Conservation (phyloP, 2,888 invertebrate genomes). For the Acleris cristana region DNA sequence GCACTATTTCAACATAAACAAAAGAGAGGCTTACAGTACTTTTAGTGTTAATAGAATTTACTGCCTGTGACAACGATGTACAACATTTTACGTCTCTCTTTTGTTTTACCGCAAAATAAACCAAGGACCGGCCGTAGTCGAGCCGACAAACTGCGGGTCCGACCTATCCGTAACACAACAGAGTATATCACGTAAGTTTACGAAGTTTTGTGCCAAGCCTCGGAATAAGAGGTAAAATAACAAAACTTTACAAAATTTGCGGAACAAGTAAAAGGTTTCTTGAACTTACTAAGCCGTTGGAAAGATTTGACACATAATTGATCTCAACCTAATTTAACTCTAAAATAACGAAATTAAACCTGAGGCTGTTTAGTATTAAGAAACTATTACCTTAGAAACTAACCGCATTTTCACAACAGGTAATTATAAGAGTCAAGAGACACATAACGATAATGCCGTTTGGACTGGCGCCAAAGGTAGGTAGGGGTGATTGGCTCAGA, state of each 20-base stretch:
- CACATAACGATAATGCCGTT: too few relatives aligned
- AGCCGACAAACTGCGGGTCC: constrained; percentile 12
- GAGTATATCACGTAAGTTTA: constrained; percentile 49
- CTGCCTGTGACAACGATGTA: neutral
- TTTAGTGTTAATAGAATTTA: too few relatives aligned
- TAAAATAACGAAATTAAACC: too few relatives aligned
- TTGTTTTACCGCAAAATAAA: constrained; percentile 16
- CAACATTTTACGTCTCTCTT: constrained; percentile 3
- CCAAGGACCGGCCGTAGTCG: constrained; percentile 7
- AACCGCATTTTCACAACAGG: too few relatives aligned
- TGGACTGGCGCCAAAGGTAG: too few relatives aligned
- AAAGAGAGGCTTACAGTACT: too few relatives aligned
- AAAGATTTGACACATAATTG: neutral
- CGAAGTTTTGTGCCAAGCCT: constrained; percentile 54
- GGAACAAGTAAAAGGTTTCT: neutral
- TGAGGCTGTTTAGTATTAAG: too few relatives aligned
- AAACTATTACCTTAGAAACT: too few relatives aligned
- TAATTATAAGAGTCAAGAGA: too few relatives aligned
- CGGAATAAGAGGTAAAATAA: constrained; percentile 47
- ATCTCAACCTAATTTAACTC: too few relatives aligned
- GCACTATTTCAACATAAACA: too few relatives aligned
- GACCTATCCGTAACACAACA: constrained; percentile 22
- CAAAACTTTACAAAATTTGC: constrained; percentile 6
- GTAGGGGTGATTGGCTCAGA: too few relatives aligned
- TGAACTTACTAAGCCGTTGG: neutral